phyloP scores from a whole-genome alignment of 2,888 invertebrate species.

The Mesorhabditis spiculigera region DNA sequence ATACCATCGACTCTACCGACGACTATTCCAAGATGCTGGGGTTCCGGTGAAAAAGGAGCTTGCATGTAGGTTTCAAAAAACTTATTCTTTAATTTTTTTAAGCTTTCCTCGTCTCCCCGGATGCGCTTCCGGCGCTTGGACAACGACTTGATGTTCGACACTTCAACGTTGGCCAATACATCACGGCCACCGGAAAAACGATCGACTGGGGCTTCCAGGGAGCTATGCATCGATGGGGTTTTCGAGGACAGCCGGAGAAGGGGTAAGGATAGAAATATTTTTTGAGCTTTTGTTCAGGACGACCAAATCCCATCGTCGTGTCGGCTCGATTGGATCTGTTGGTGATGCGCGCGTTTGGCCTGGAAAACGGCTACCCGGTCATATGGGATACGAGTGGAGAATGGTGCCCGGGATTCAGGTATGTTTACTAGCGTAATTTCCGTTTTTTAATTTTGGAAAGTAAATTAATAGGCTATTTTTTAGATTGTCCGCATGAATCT shows the following conservation, averaged over 20 bases:
- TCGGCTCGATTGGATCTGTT: constrained; percentile 52
- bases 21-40: constrained; percentile 68
- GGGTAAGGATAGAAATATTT: constrained; percentile 15
- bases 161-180: constrained; percentile 77
- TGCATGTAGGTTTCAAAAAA: constrained; percentile 24
- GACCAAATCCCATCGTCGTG: constrained; percentile 55
- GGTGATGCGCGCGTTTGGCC: constrained; percentile 56
- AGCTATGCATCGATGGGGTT: constrained; percentile 88
- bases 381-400: constrained; percentile 57
- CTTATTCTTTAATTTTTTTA: neutral
- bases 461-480: neutral
- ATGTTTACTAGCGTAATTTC: neutral
- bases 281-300: constrained; percentile 28
- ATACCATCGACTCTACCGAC: constrained; percentile 83
- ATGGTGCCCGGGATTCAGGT: constrained; percentile 48
- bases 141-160: constrained; percentile 47
- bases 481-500: constrained; percentile 52
- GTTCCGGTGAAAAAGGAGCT: constrained; percentile 47
- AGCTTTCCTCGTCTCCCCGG: constrained; percentile 19
- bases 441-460: neutral
- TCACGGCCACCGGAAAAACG: constrained; percentile 78
- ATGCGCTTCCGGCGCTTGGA: constrained; percentile 30
- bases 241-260: constrained; percentile 47
- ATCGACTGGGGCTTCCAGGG: constrained; percentile 82
- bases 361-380: constrained; percentile 55